phyloP scores from a whole-genome alignment of 2,113 vertebrate genomes.

The Lepidothrix coronata region DNA sequence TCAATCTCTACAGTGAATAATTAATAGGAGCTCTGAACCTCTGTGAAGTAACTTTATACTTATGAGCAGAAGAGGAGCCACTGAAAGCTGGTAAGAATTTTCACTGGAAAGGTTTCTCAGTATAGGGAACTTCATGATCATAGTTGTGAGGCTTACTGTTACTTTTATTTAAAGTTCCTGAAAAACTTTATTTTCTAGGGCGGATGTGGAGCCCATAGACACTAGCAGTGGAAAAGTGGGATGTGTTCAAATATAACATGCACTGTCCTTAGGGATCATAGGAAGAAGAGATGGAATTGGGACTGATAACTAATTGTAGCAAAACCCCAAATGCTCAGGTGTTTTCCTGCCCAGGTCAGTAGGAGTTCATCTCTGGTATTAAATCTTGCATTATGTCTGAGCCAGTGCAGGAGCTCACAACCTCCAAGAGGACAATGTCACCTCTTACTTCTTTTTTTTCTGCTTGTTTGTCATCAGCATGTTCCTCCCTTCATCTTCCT shows the following conservation, averaged over 20 bases:
- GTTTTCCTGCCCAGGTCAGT: neutral
- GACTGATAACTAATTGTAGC: neutral
- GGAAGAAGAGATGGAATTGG: neutral
- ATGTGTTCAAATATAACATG: neutral
- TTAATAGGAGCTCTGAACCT: neutral
- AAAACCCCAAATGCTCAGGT: neutral
- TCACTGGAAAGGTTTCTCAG: neutral
- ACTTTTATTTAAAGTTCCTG: neutral
- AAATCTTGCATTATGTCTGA: neutral
- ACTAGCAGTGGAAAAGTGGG: neutral
- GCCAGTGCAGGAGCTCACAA: neutral
- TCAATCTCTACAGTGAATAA: neutral
- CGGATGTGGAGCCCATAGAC: neutral
- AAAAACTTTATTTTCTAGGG: neutral
- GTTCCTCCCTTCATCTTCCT: neutral
- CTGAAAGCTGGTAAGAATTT: neutral
- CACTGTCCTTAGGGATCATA: neutral
- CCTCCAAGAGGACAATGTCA: neutral
- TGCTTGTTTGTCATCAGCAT: neutral
- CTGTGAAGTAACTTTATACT: neutral
- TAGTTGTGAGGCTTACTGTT: neutral
- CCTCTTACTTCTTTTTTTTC: neutral
- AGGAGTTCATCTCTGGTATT: neutral
- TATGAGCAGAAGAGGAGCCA: neutral
- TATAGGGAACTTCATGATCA: neutral